Evolutionary conservation across 2,888 invertebrate genomes (phyloP).

Genomic region (Eutolmus rufibarbis): DNA sequence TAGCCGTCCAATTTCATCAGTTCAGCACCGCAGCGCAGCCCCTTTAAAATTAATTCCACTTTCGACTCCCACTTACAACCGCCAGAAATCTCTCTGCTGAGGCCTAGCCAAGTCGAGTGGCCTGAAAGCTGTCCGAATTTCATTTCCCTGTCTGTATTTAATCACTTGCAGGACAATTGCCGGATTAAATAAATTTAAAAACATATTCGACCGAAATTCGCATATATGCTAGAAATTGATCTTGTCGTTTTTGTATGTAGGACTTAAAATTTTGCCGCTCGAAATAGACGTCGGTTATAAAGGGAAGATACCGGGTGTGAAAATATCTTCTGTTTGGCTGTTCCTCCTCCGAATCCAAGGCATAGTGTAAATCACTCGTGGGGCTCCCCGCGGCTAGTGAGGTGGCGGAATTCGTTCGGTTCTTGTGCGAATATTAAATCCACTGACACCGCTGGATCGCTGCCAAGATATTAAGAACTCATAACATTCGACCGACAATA

Average conservation of each 20-base stretch:
- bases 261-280: not conserved
- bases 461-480: not conserved
- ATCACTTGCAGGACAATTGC: not conserved
- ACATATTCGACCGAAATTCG: not conserved
- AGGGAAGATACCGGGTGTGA: not conserved
- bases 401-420: not conserved
- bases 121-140: not conserved
- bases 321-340: not conserved
- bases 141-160: not conserved
- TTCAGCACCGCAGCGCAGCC: not conserved
- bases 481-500: not conserved
- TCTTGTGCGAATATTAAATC: not conserved
- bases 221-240: not conserved
- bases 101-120: not conserved
- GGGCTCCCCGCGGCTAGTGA: not conserved
- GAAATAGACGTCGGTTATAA: not conserved
- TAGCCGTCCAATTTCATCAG: not conserved
- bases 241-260: not conserved
- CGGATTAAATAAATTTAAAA: not conserved
- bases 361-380: not conserved
- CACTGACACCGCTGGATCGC: not conserved
- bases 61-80: not conserved
- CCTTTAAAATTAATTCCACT: not conserved
- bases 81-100: not conserved
- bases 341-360: not conserved